phyloP scores from a whole-genome alignment of 2,113 vertebrate species.

The Cnemophilus loriae region DNA sequence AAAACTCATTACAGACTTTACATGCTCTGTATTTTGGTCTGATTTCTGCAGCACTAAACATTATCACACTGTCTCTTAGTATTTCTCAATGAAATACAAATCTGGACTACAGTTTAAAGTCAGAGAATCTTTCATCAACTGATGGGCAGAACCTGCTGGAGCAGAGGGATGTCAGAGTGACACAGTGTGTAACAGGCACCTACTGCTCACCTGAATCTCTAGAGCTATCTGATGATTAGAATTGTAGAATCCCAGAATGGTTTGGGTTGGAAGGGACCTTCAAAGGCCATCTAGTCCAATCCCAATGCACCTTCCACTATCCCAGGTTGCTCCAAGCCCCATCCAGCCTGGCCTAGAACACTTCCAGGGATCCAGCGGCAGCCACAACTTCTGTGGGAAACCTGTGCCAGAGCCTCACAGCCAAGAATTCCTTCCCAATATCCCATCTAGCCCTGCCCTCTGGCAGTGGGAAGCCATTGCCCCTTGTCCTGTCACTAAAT shows the following conservation, averaged over 20 bases:
- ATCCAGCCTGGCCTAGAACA: not conserved
- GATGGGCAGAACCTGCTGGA: not conserved
- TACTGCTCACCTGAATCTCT: not conserved
- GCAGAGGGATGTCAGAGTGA: not conserved
- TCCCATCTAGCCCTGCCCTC: not conserved
- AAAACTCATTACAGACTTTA: not conserved
- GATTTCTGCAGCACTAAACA: not conserved
- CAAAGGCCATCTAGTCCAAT: not conserved
- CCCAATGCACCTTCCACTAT: not conserved
- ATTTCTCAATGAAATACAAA: not conserved
- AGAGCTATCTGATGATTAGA: not conserved
- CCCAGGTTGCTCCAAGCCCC: rapidly evolving
- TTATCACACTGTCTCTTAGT: not conserved
- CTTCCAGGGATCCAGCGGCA: not conserved
- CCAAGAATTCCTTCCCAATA: not conserved
- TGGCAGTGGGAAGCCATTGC: not conserved
- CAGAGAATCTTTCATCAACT: not conserved
- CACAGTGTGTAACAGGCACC: rapidly evolving
- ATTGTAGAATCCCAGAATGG: not conserved
- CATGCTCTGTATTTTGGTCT: not conserved
- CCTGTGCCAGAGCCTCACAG: not conserved
- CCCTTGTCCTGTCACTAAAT: not conserved
- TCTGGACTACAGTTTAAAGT: not conserved
- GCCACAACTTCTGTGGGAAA: rapidly evolving
- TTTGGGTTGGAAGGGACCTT: not conserved